Conservation (phyloP, 2,888 invertebrate genomes). For the Spialia ferax region DNA sequence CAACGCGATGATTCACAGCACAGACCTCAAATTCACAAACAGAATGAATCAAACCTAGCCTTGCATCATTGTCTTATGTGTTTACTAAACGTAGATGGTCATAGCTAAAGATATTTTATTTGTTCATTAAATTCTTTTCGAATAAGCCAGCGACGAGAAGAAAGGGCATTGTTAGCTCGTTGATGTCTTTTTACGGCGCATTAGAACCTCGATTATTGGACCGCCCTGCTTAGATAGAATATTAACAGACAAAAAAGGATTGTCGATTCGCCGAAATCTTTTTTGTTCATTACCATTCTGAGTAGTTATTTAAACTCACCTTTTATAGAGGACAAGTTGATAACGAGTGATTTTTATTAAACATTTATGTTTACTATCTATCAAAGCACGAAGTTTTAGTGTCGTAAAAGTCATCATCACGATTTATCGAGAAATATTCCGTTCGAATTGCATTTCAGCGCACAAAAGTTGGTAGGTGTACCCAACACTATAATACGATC, state of each 20-base stretch:
- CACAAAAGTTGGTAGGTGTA: conserved; percentile 4
- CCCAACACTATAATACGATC: conserved; percentile 42
- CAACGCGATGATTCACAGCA: too few relatives aligned
- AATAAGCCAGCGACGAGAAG: neutral
- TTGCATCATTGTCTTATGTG: too few relatives aligned
- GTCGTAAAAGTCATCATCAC: neutral
- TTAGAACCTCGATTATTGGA: conserved; percentile 9
- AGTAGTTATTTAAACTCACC: neutral
- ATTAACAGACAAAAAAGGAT: neutral
- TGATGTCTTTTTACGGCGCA: conserved; percentile 42
- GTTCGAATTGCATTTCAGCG: conserved; percentile 37
- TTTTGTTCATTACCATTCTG: neutral
- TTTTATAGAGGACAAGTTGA: neutral
- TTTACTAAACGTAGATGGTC: too few relatives aligned
- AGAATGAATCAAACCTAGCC: too few relatives aligned
- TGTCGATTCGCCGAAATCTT: neutral
- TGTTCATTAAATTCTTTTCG: neutral
- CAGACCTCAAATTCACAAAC: too few relatives aligned
- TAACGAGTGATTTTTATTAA: neutral
- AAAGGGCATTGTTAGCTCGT: conserved; percentile 26
- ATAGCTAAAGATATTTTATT: neutral
- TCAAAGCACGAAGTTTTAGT: neutral
- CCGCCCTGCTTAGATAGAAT: neutral
- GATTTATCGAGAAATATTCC: neutral
- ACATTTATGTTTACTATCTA: too few relatives aligned